Conservation (phyloP, 2,113 vertebrate genomes). For the Microcebus griseorufus region DNA sequence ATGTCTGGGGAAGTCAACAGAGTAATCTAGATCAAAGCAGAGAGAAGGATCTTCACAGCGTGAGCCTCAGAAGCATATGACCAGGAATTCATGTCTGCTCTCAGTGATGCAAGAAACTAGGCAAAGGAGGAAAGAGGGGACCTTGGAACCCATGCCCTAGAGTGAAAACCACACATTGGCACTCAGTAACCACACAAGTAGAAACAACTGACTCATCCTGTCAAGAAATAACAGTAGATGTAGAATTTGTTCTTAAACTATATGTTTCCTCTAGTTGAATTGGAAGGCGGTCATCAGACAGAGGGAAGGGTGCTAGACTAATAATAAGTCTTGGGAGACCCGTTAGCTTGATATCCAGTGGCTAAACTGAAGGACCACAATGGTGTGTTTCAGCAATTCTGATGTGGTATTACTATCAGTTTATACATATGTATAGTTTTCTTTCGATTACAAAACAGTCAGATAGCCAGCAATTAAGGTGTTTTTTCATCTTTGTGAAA, state of each 20-base stretch:
- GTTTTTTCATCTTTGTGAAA: constrained; percentile 91
- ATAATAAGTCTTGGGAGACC: constrained; percentile 39
- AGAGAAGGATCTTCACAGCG: neutral
- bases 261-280: constrained; percentile 62
- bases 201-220: constrained; percentile 58
- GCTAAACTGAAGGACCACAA: constrained; percentile 66
- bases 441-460: constrained; percentile 74
- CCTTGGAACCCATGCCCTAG: constrained; percentile 40
- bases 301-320: constrained; percentile 41
- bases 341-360: constrained; percentile 3
- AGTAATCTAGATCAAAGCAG: neutral
- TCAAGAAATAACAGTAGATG: neutral
- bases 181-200: constrained; percentile 37
- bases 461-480: constrained; percentile 94
- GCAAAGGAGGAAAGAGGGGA: constrained; percentile 42
- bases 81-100: constrained; percentile 67
- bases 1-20: constrained; percentile 70
- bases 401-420: constrained; percentile 71
- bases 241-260: constrained; percentile 60
- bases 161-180: constrained; percentile 39
- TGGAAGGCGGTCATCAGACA: constrained; percentile 36
- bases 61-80: neutral
- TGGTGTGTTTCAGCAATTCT: constrained; percentile 62
- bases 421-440: constrained; percentile 74
- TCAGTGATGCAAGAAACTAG: constrained; percentile 64